Evolutionary conservation across 2,113 vertebrate genomes (phyloP).

Genomic region (Tylochromis polylepis): DNA sequence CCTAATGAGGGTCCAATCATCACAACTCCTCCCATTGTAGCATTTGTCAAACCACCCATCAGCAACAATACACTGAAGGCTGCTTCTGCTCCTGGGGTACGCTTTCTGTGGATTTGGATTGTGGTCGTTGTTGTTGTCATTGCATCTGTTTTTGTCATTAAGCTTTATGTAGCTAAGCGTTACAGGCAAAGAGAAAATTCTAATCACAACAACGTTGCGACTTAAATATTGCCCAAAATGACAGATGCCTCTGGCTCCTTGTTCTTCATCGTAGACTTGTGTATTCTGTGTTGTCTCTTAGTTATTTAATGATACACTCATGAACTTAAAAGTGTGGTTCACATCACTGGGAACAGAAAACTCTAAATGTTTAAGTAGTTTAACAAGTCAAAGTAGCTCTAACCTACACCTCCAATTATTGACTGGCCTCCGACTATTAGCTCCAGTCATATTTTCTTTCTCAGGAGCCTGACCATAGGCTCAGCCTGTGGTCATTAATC

Average conservation of each 20-base stretch:
- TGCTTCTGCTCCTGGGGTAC: not conserved
- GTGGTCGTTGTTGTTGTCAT: not conserved
- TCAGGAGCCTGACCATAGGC: not conserved
- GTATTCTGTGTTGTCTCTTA: not conserved
- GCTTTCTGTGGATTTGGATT: conserved; percentile 50
- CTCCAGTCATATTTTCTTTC: not conserved
- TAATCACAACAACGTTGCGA: not conserved
- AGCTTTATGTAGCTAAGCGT: conserved; percentile 21
- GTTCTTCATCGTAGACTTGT: not conserved
- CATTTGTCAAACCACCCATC: not conserved
- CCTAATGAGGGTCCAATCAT: not conserved
- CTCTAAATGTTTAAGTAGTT: not conserved
- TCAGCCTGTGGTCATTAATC: not conserved
- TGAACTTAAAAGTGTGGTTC: not conserved
- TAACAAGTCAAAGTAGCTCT: not conserved
- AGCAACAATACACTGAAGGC: not conserved
- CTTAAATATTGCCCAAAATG: not conserved
- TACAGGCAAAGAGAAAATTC: conserved; percentile 8
- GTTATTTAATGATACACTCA: not conserved
- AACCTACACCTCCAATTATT: not conserved
- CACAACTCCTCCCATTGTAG: not conserved
- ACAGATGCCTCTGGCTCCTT: not conserved
- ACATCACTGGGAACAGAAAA: not conserved
- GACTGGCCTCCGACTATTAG: not conserved
- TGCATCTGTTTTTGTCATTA: not conserved